Evolutionary conservation across 2,888 invertebrate genomes (phyloP).

Genomic region (Noctua pronuba): DNA sequence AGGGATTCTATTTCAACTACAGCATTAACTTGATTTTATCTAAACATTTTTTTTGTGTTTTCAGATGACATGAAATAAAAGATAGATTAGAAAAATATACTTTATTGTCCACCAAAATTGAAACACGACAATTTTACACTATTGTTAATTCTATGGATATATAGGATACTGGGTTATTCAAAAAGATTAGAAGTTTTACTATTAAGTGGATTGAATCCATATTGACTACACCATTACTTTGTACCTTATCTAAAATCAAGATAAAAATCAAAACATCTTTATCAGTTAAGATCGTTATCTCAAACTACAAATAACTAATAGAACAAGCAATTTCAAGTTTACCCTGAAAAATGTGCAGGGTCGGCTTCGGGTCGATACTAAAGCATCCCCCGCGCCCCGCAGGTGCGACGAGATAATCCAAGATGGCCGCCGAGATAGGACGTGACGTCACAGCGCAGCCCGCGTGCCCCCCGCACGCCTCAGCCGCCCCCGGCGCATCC

Average conservation of each 20-base stretch:
- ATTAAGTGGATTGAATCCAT: neutral
- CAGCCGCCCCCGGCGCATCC: slow-evolving; percentile 82
- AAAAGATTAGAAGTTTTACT: neutral
- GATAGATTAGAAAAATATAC: too few species aligned
- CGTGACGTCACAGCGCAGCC: slow-evolving; percentile 89
- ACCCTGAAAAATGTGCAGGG: slow-evolving; percentile 87
- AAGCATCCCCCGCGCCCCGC: slow-evolving; percentile 83
- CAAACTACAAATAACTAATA: slow-evolving; percentile 40
- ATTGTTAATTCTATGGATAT: too few species aligned
- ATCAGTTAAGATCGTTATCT: slow-evolving; percentile 37
- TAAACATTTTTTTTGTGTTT: neutral
- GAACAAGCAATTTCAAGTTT: slow-evolving; percentile 72
- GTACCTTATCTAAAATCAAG: neutral
- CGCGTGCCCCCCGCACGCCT: slow-evolving; percentile 76
- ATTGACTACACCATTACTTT: neutral
- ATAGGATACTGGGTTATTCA: neutral
- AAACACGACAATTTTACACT: too few species aligned
- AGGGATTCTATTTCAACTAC: neutral
- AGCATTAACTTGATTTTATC: neutral
- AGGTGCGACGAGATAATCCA: slow-evolving; percentile 91
- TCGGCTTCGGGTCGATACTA: slow-evolving; percentile 86
- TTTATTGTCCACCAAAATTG: too few species aligned
- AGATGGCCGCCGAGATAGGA: slow-evolving; percentile 91
- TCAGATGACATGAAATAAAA: neutral
- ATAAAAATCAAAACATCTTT: slow-evolving; percentile 1